These are phyloP conservation scores for Podabrus alpinus DNA, from an alignment of 2,888 invertebrate species.

Conservation along the genomic window DNA sequence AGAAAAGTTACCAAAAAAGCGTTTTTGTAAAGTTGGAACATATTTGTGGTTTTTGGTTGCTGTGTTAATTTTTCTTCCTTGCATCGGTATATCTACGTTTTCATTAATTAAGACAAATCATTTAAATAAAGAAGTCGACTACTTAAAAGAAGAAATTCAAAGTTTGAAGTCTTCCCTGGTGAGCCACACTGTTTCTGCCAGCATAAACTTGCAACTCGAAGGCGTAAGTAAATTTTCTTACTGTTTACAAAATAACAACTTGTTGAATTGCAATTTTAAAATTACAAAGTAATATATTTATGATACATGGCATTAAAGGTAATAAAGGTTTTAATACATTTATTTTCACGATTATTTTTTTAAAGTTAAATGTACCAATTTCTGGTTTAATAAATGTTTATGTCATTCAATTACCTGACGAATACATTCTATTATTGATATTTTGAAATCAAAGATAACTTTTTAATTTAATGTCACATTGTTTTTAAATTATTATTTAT, in stretches of 20 bases:
- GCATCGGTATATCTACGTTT: slow-evolving; percentile 8
- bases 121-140: slow-evolving; percentile 43
- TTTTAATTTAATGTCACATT: background rate
- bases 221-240: slow-evolving; percentile 37
- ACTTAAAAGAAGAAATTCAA: slow-evolving; percentile 45
- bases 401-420: background rate
- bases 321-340: background rate
- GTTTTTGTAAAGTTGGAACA: background rate
- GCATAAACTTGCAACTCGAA: slow-evolving; percentile 51
- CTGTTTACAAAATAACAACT: background rate
- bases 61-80: slow-evolving; percentile 1
- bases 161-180: slow-evolving; percentile 47
- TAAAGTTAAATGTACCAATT: background rate
- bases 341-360: background rate
- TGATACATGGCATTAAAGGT: background rate
- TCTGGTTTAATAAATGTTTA: background rate
- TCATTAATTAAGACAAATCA: background rate
- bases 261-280: background rate
- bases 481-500: background rate
- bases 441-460: background rate
- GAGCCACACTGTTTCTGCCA: slow-evolving; percentile 50
- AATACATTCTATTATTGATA: background rate
- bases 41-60: background rate
- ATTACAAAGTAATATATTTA: background rate
- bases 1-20: background rate